Evolutionary conservation across 2,113 vertebrate species (phyloP).

Genomic region (Mionectes macconnelli): DNA sequence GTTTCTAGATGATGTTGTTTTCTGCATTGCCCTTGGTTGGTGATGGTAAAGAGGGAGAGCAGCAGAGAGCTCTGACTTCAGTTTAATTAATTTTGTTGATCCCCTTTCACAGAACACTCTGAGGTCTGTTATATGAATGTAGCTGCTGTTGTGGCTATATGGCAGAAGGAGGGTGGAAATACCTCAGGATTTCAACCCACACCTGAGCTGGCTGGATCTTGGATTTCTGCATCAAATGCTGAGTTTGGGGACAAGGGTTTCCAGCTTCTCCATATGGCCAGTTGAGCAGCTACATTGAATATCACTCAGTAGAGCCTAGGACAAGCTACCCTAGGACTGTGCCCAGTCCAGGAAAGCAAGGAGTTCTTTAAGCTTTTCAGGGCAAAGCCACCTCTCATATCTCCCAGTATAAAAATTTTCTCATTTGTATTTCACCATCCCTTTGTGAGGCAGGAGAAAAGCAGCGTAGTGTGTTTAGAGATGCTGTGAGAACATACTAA

Average conservation of each 20-base stretch:
- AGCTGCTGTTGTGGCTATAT: neutral
- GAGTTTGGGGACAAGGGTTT: neutral
- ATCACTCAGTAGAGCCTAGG: neutral
- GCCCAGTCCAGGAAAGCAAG: neutral
- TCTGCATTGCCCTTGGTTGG: neutral
- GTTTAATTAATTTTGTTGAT: neutral
- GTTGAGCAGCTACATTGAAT: neutral
- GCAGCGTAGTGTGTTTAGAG: neutral
- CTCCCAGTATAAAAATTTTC: neutral
- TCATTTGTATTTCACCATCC: neutral
- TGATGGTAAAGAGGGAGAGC: neutral
- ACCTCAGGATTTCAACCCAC: neutral
- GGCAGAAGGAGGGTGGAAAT: neutral
- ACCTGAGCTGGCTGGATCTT: neutral
- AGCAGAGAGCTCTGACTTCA: neutral
- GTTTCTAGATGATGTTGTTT: neutral
- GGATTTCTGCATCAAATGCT: neutral
- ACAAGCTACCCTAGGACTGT: neutral
- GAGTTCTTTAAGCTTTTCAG: neutral
- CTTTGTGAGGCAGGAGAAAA: neutral
- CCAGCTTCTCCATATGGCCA: neutral
- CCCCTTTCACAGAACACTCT: neutral
- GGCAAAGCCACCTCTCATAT: neutral
- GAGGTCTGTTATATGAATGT: neutral
- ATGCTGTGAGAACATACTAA: neutral